Percentiles rank a stretch among this genome's conserved stretches.
These are phyloP conservation scores for Tribolium madens DNA, from an alignment of 1,140 invertebrate genomes.

Conservation along the genomic window DNA sequence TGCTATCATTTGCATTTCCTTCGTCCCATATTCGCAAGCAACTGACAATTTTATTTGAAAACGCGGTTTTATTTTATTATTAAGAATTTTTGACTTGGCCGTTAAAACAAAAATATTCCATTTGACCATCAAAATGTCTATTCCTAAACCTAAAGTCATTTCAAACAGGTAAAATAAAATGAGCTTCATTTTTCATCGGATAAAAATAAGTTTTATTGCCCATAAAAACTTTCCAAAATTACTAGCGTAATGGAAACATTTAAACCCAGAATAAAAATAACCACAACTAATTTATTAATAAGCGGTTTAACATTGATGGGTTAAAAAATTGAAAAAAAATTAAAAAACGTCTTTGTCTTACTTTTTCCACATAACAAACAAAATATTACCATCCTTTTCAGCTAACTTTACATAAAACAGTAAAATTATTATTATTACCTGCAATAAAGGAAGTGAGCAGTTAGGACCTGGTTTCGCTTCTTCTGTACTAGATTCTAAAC, in stretches of 20 bases:
- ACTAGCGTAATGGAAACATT: background rate
- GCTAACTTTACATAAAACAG: background rate
- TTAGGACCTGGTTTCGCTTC: conserved; percentile 60
- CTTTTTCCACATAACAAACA: background rate
- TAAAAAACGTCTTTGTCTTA: no score
- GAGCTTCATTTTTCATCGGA: background rate
- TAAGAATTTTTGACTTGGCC: background rate
- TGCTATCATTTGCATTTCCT: background rate
- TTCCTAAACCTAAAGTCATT: background rate
- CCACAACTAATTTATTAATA: background rate
- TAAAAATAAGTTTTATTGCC: conserved; percentile 23
- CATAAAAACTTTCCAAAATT: conserved; percentile 2
- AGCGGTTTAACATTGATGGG: no score
- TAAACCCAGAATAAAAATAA: background rate
- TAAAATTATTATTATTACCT: conserved; percentile 65
- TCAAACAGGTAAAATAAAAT: background rate
- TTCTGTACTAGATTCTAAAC: conserved; percentile 56
- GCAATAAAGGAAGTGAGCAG: conserved; percentile 73
- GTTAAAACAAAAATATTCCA: conserved; percentile 9
- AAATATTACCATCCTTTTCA: background rate
- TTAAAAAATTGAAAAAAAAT: no score
- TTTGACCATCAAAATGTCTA: background rate
- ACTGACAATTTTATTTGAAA: background rate
- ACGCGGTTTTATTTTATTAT: background rate
- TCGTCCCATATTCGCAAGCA: background rate